Evolutionary conservation across 2,888 invertebrate genomes (phyloP).

Genomic region (Drosophila quinaria): DNA sequence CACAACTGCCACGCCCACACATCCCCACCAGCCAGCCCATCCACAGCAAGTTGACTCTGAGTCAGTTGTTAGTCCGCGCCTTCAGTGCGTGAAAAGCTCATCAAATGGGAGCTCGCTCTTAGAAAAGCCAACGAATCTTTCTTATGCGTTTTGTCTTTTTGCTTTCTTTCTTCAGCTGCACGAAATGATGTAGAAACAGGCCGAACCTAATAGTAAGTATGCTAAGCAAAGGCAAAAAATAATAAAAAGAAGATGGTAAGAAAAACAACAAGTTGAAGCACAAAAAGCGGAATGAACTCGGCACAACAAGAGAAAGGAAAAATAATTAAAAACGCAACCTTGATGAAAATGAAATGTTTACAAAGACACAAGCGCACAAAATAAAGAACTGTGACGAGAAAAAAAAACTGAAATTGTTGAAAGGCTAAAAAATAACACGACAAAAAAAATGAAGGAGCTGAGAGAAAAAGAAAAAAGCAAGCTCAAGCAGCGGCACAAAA

Average conservation of each 20-base stretch:
- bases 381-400: conserved; percentile 67
- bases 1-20: conserved; percentile 5
- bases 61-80: conserved; percentile 62
- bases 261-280: conserved; percentile 16
- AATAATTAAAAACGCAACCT: conserved; percentile 85
- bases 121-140: conserved; percentile 54
- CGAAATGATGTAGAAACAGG: conserved; percentile 77
- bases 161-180: conserved; percentile 41
- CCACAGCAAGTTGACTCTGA: conserved; percentile 11
- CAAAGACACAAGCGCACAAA: conserved; percentile 72
- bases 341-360: conserved; percentile 84
- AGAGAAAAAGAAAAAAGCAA: conserved; percentile 31
- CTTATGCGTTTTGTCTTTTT: conserved; percentile 8
- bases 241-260: conserved; percentile 3
- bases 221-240: conserved; percentile 48
- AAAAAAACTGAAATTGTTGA: conserved; percentile 52
- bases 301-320: conserved; percentile 75
- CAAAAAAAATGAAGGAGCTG: conserved; percentile 20
- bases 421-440: conserved; percentile 60
- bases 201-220: conserved; percentile 73
- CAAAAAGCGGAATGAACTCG: conserved; percentile 51
- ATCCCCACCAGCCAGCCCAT: not conserved
- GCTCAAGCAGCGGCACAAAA: conserved; percentile 68
- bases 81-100: conserved; percentile 81
- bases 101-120: conserved; percentile 60